Evolutionary conservation across 2,797 vertebrate genomes (phyloP).

Genomic region (Sarcoramphus papa): DNA sequence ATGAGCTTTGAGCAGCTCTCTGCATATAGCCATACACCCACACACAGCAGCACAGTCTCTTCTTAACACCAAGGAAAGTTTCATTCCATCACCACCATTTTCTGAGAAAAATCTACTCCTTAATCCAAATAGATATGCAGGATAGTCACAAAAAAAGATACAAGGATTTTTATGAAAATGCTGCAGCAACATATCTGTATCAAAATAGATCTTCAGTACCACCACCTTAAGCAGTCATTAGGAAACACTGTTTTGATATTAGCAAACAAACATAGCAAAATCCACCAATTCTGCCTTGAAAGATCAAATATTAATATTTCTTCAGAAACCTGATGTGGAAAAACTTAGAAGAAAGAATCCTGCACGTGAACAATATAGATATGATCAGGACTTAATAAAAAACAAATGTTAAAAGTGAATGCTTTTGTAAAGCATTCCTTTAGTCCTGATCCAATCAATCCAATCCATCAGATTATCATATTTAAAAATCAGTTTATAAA

Average conservation of each 20-base stretch:
- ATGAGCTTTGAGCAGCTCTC: slow-evolving; percentile 66
- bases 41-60: slow-evolving; percentile 71
- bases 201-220: neutral
- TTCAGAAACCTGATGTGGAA: neutral
- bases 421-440: neutral
- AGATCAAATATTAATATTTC: slow-evolving; percentile 3
- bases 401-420: neutral
- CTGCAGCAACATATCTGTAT: neutral
- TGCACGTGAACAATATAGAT: neutral
- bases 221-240: neutral
- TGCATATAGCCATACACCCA: slow-evolving; percentile 71
- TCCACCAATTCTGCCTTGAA: neutral
- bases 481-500: slow-evolving; percentile 55
- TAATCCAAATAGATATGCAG: slow-evolving; percentile 59
- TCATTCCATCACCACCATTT: slow-evolving; percentile 72
- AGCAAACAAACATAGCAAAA: neutral
- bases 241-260: neutral
- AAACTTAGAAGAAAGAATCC: neutral
- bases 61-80: slow-evolving; percentile 68
- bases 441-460: neutral
- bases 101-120: slow-evolving; percentile 70
- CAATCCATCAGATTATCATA: neutral
- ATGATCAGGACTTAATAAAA: neutral
- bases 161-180: neutral
- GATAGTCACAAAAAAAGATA: neutral